phyloP scores from a whole-genome alignment of 2,797 vertebrate species.

The Petrocephalus sullivani region DNA sequence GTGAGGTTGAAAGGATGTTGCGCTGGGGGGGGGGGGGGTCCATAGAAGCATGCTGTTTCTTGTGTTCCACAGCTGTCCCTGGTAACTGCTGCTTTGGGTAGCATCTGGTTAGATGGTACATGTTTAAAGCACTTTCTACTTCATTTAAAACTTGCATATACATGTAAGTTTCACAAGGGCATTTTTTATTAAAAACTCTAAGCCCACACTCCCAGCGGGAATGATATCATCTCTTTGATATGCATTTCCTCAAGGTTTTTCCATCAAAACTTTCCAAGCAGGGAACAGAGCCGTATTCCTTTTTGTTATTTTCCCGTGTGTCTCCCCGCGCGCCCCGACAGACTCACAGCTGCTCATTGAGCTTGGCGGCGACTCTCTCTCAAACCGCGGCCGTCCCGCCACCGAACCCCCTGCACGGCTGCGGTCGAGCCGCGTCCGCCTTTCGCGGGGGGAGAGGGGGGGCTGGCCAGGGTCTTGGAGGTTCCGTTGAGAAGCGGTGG shows the following conservation, averaged over 20 bases:
- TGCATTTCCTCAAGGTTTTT: constrained; percentile 13
- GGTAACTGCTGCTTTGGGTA: not conserved
- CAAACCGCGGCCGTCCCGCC: not conserved
- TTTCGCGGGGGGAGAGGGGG: not conserved
- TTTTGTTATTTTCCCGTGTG: not conserved
- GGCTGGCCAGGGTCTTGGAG: not conserved
- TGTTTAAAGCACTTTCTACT: constrained; percentile 1
- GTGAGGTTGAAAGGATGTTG: not conserved
- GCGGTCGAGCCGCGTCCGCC: not conserved
- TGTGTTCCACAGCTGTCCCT: not conserved
- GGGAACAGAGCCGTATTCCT: not conserved
- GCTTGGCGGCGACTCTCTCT: not conserved
- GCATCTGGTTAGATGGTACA: not conserved
- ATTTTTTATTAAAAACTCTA: constrained; percentile 12
- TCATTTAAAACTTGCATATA: constrained; percentile 4
- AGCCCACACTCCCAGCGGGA: not conserved
- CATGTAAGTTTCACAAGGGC: constrained; percentile 7
- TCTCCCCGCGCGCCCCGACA: not conserved
- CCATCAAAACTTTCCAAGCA: constrained; percentile 2
- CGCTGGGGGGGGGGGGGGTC: not conserved
- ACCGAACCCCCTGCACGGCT: not conserved
- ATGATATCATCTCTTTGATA: constrained; percentile 17
- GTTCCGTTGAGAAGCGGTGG: not conserved
- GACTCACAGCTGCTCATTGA: constrained; percentile 1
- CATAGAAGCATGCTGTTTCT: not conserved